A percentile compares a stretch with the other conserved stretches of the same genome.
These are phyloP conservation scores for Sebastes iracundus DNA, from an alignment of 2,797 vertebrate genomes.

Conservation along the genomic window DNA sequence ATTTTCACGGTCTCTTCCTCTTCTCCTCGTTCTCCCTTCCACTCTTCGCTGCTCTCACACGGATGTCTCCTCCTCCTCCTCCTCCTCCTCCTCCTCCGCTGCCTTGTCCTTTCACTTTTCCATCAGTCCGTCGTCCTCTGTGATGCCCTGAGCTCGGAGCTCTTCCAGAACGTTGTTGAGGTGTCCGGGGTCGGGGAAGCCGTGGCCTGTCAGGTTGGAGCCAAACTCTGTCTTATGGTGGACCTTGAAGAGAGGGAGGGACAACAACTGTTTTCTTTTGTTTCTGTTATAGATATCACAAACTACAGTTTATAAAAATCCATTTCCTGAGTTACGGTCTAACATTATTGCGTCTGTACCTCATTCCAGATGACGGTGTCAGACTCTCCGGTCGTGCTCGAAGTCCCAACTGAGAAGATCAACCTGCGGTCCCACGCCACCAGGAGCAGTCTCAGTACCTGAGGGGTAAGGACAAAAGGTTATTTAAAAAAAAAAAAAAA, in stretches of 20 bases:
- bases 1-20: not conserved
- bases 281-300: not conserved
- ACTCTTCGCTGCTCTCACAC: not conserved
- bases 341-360: conserved; percentile 65
- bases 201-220: conserved; percentile 94
- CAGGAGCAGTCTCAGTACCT: conserved; percentile 92
- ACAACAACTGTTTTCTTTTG: not conserved
- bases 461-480: not conserved
- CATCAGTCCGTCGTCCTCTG: conserved; percentile 79
- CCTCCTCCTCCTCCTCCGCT: not conserved
- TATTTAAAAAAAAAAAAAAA: too few species aligned
- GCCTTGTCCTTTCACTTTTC: conserved; percentile 59
- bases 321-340: not conserved
- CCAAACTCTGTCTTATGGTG: conserved; percentile 96
- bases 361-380: conserved; percentile 97
- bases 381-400: conserved; percentile 93
- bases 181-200: conserved; percentile 93
- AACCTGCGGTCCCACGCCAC: conserved; percentile 94
- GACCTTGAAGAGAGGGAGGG: conserved; percentile 47
- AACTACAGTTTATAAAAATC: not conserved
- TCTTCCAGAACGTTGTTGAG: conserved; percentile 92
- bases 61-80: not conserved
- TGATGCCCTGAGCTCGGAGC: conserved; percentile 93
- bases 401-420: conserved; percentile 93
- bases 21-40: not conserved